Conservation (phyloP, 2,888 invertebrate species). For the Drosophila nr. perissopoda region DNA sequence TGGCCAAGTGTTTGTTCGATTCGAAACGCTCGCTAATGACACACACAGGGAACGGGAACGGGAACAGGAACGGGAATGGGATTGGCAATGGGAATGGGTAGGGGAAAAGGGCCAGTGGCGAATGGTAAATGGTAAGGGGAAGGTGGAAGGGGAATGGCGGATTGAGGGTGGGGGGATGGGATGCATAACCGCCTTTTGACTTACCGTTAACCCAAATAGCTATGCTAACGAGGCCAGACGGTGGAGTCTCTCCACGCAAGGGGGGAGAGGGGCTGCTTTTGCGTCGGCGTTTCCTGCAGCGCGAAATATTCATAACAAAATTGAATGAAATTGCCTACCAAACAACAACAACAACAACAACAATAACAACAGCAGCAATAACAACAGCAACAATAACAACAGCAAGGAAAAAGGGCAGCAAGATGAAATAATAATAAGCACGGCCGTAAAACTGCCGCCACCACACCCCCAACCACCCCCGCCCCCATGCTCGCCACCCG, state of each 20-base stretch:
- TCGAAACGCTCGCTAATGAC: slow-evolving; percentile 55
- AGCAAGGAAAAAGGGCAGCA: slow-evolving; percentile 18
- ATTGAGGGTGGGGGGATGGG: neutral
- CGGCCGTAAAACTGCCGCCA: slow-evolving; percentile 12
- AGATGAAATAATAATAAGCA: slow-evolving; percentile 64
- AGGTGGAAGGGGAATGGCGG: neutral
- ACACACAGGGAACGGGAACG: slow-evolving; percentile 48
- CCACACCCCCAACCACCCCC: neutral
- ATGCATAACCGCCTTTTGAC: slow-evolving; percentile 19
- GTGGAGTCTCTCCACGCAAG: neutral
- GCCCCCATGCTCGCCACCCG: neutral
- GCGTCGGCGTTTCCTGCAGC: slow-evolving; percentile 41
- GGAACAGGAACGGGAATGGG: neutral
- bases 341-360: slow-evolving; percentile 35
- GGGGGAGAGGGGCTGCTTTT: neutral
- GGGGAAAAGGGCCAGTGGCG: neutral
- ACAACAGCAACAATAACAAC: slow-evolving; percentile 10
- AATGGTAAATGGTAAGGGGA: neutral
- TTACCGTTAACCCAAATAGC: slow-evolving; percentile 31
- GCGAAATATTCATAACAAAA: slow-evolving; percentile 61
- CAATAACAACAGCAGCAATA: neutral
- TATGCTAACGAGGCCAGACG: slow-evolving; percentile 32
- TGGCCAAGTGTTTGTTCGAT: slow-evolving; percentile 54
- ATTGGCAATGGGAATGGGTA: neutral
- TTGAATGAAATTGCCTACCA: slow-evolving; percentile 68